Base-by-base conservation (phyloP, 2,797 vertebrate genomes). In the Enteromius treurensis region DNA sequence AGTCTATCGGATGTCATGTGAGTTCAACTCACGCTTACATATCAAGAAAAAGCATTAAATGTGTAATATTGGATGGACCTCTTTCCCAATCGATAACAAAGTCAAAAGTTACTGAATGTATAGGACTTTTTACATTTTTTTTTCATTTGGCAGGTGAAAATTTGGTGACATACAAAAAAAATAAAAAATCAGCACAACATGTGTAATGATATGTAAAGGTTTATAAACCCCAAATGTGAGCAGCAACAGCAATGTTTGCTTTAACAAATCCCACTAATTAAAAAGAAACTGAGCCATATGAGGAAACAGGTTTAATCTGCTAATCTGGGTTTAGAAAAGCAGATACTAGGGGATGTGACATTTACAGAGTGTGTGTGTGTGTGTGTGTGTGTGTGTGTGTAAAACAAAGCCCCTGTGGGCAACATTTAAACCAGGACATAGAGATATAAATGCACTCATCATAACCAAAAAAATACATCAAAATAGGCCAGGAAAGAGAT, bases 371-470 rank as follows among this genome's bases (percentile, higher is more conserved):
- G 55, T 37, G 3, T 37, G 55, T 26, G 34, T 45, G 47, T 26
- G 40, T 64, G 60, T n/a, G 14, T 64, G 62, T 11, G 62, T 19
- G 64, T 37, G 64, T 5, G 9, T 26, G 67, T 26, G 40, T 3
- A 29, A 29, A 37, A 55, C 2, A 0, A 5, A 37, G n/a, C 21
- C 58, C 81, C 49, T 0, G 14, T 14, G 55, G 80, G 81, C 40
- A 77, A 83, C 40, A 45, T 58, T 83, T 77, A 77, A 83, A 77
- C 64, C 81, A 83, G 81, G 81, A 69, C 81, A 77, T 29, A 47
- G 37, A 69, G 81, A 77, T 77, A 83, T 42, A 77, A 83, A 83
- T 70, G 37, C 69, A 69, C 74, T 58, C 23, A 47, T 82, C 47
- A 82, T 64, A 77, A 77, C 47, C 23, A 14, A n/a, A 69, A 77